phyloP scores from a whole-genome alignment of 2,888 invertebrate genomes.

The Brachypalpus laphriformis region DNA sequence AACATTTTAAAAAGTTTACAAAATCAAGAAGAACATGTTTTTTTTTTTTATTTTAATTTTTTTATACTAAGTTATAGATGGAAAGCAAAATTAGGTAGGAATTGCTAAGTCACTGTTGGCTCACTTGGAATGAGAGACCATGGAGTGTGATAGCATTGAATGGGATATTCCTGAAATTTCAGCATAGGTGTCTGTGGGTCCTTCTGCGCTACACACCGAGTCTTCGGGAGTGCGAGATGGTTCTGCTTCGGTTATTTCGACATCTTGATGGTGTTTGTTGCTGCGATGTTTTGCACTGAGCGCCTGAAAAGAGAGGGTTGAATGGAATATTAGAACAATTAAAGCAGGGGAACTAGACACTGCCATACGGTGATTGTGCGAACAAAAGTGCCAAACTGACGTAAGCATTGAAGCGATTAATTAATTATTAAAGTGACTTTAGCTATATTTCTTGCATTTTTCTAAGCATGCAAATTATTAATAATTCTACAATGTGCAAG shows the following conservation, averaged over 20 bases:
- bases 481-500: conserved; percentile 49
- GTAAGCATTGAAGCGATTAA: conserved; percentile 56
- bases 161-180: conserved; percentile 82
- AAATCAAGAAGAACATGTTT: conserved; percentile 45
- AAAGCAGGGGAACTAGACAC: conserved; percentile 43
- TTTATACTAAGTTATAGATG: conserved; percentile 38
- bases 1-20: conserved; percentile 56
- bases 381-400: conserved; percentile 67
- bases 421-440: conserved; percentile 28
- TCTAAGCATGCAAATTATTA: conserved; percentile 52
- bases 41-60: not conserved
- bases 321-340: conserved; percentile 66
- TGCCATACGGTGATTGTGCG: conserved; percentile 65
- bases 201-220: conserved; percentile 94
- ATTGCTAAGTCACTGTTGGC: conserved; percentile 24
- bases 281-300: conserved; percentile 89
- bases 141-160: conserved; percentile 81
- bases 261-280: conserved; percentile 85
- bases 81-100: conserved; percentile 44
- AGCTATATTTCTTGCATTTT: conserved; percentile 23
- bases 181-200: conserved; percentile 86
- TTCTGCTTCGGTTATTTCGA: conserved; percentile 89
- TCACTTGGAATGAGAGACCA: conserved; percentile 79
- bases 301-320: conserved; percentile 84
- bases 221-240: conserved; percentile 95